These are phyloP conservation scores for Idaea biselata DNA, from an alignment of 2,888 invertebrate species.

Conservation along the genomic window DNA sequence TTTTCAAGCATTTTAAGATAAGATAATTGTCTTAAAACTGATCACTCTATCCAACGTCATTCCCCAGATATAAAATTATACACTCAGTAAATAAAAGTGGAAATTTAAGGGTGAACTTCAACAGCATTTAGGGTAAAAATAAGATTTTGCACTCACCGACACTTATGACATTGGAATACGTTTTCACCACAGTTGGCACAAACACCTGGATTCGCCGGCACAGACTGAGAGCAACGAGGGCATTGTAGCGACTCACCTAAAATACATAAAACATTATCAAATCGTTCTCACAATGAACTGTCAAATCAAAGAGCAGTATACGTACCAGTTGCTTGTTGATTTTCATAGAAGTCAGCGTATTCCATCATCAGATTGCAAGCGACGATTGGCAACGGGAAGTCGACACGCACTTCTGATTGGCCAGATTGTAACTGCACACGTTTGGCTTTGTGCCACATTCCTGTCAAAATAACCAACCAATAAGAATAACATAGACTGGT, in stretches of 20 bases:
- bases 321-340: conserved; percentile 91
- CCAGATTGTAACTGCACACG: conserved; percentile 93
- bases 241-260: conserved; percentile 93
- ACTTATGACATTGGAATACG: conserved; percentile 99
- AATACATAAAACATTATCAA: conserved; percentile 8
- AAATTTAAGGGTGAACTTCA: too few relatives aligned
- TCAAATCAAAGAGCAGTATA: conserved; percentile 2
- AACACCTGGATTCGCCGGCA: conserved; percentile 98
- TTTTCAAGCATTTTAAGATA: too few relatives aligned
- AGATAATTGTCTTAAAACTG: too few relatives aligned
- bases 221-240: conserved; percentile 97
- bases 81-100: too few relatives aligned
- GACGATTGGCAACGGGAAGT: conserved; percentile 97
- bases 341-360: conserved; percentile 98
- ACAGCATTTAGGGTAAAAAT: not conserved
- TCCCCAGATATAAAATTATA: too few relatives aligned
- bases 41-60: too few relatives aligned
- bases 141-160: conserved; percentile 81
- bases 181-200: conserved; percentile 99
- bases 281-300: not conserved
- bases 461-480: conserved; percentile 42
- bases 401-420: conserved; percentile 97
- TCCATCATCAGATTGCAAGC: conserved; percentile 99
- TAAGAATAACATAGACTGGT: too few relatives aligned
- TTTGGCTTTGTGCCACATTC: conserved; percentile 98